Percentiles rank a stretch among this genome's conserved stretches.
Evolutionary conservation across 2,113 vertebrate species (phyloP).

Genomic region (Urocitellus parryii): DNA sequence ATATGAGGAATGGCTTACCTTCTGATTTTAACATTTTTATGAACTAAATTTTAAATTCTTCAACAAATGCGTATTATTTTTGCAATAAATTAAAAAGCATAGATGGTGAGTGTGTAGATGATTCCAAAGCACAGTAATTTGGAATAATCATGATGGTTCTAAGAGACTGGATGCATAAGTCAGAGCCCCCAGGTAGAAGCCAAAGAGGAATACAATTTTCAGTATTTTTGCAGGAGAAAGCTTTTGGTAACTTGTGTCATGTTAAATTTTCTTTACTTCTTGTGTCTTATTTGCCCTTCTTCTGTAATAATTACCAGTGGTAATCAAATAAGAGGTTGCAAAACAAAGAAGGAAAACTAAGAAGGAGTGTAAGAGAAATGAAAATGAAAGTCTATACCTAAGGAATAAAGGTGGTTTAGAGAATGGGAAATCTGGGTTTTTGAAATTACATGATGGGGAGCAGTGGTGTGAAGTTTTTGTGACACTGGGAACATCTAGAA

Average conservation of each 20-base stretch:
- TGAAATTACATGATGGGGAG: background rate
- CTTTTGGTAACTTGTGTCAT: accelerated
- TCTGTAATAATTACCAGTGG: background rate
- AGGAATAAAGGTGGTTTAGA: accelerated
- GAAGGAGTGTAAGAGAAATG: background rate
- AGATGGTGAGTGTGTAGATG: background rate
- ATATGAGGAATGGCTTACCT: background rate
- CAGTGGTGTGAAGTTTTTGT: background rate
- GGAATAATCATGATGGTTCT: background rate
- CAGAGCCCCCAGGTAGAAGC: background rate
- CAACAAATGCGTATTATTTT: background rate
- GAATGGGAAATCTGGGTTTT: background rate
- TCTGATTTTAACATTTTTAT: background rate
- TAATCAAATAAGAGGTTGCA: background rate
- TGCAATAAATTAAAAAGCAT: background rate
- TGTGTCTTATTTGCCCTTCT: background rate
- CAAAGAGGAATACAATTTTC: background rate
- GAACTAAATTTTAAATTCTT: background rate
- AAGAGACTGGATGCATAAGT: too few relatives aligned
- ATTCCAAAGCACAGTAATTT: background rate
- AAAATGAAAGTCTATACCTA: too few relatives aligned
- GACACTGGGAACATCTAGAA: background rate
- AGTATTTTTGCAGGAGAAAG: background rate
- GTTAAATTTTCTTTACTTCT: background rate
- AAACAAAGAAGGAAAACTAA: background rate